Evolutionary conservation across 2,113 vertebrate genomes (phyloP), one percentile per base, ranked within the genome.

Genomic region (Bucco capensis): DNA sequence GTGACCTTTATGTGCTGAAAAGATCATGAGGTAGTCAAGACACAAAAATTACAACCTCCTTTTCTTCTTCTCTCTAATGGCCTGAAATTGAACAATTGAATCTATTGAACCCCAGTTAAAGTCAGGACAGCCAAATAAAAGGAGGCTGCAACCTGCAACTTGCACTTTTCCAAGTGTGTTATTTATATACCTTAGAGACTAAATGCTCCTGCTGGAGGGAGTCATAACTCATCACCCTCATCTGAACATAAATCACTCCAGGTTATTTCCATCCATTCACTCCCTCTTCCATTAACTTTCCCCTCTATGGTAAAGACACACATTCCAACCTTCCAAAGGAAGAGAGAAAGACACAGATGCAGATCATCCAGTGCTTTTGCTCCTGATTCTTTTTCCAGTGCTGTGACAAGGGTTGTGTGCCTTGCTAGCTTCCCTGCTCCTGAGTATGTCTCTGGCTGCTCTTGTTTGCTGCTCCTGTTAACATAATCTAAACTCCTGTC

Each of bases 1-100:
- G 86, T 95, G 93, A 96, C 94, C 92, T 95, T 96, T 96, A 96
- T 91, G 85, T 95, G 81, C 83, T 95, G 94, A 93, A 92, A 94
- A 96, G 95, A 95, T 93, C 90, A 86, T 67, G 86, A 95, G 81
- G 83, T 93, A 94, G 66, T 81, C 65, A 84, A 96, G 93, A 89
- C 54, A 89, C 84, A 95, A 93, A 94, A 96, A 96, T 96, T 95
- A 88, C 78, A 86, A 24, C 93, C 62, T 94, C 82, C 70, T 76
- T 94, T 96, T 88, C 70, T 86, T 91, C 50, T 94, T 83, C 53
- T 94, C 40, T 92, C 86, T 95, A 90, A 96, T 92, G 72, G 88
- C 35, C 81, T 89, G 85, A 93, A 92, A 94, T 88, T 94, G 88
- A 82, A 94, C 86, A 94, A 93, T 78, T 94, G 40, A 58, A 76